A percentile compares a stretch with the other conserved stretches of the same genome.
Conservation (phyloP, 2,888 invertebrate species). For the Lomographa bimaculata region DNA sequence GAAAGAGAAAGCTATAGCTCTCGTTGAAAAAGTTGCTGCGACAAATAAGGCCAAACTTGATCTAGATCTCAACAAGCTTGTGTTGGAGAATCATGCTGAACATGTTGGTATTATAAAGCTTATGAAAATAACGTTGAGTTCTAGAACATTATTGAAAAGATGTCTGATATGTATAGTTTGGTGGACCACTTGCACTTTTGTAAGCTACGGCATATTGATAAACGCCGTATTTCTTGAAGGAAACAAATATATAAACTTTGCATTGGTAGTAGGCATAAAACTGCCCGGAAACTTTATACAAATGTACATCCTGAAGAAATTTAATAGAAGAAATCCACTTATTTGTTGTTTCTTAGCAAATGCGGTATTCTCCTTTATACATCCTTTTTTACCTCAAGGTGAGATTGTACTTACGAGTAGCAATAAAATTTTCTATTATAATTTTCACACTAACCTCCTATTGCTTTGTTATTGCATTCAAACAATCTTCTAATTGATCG, state of each 20-base stretch:
- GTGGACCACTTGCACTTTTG: conserved; percentile 87
- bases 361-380: conserved; percentile 81
- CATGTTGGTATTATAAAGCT: conserved; percentile 45
- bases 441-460: too few species aligned
- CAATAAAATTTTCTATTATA: too few species aligned
- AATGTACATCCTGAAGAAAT: conserved; percentile 78
- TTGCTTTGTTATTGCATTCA: too few species aligned
- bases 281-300: conserved; percentile 83
- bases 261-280: conserved; percentile 80
- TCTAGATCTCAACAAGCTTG: conserved; percentile 45
- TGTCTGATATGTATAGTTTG: conserved; percentile 66
- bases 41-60: conserved; percentile 60
- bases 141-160: conserved; percentile 53
- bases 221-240: conserved; percentile 89
- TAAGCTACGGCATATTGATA: conserved; percentile 90
- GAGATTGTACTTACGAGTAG: too few species aligned
- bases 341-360: conserved; percentile 80
- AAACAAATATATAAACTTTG: conserved; percentile 90
- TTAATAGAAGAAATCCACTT: conserved; percentile 82
- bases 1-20: conserved; percentile 84
- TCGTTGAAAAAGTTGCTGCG: conserved; percentile 85
- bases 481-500: too few species aligned
- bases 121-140: conserved; percentile 58
- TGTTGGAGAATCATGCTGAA: conserved; percentile 43
- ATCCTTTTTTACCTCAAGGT: conserved; percentile 84